A percentile compares a stretch with the other conserved stretches of the same genome.
These are phyloP conservation scores for Polypedilum pembai DNA, from an alignment of 1,140 invertebrate genomes.

Conservation along the genomic window DNA sequence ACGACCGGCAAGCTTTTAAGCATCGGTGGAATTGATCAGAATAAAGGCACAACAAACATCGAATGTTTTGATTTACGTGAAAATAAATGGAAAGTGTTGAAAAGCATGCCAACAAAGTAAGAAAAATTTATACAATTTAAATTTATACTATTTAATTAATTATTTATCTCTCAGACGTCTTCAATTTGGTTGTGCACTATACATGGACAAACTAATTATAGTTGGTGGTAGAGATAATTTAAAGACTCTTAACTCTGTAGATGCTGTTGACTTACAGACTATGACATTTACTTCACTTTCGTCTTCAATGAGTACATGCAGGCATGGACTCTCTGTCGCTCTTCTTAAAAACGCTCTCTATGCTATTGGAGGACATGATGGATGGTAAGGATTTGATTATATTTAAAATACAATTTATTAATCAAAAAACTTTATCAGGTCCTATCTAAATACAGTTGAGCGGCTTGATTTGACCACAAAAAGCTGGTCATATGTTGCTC, in stretches of 20 bases:
- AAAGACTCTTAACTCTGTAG: slow-evolving; percentile 75
- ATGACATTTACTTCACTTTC: slow-evolving; percentile 23
- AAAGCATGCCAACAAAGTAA: slow-evolving; percentile 65
- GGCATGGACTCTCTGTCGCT: slow-evolving; percentile 83
- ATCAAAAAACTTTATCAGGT: slow-evolving; percentile 37
- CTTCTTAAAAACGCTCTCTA: slow-evolving; percentile 83
- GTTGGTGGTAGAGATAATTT: slow-evolving; percentile 89
- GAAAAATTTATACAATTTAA: background rate
- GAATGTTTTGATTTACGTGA: slow-evolving; percentile 81
- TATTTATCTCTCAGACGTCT: slow-evolving; percentile 50
- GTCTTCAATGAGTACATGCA: slow-evolving; percentile 77
- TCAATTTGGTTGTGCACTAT: slow-evolving; percentile 83
- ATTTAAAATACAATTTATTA: background rate
- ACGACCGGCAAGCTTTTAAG: slow-evolving; percentile 80
- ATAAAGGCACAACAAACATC: slow-evolving; percentile 80
- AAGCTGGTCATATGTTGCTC: slow-evolving; percentile 79
- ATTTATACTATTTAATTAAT: background rate
- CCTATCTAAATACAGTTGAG: slow-evolving; percentile 89
- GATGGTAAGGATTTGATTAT: slow-evolving; percentile 39
- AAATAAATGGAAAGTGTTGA: slow-evolving; percentile 72
- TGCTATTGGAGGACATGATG: slow-evolving; percentile 90
- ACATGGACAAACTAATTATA: slow-evolving; percentile 70
- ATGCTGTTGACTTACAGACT: background rate
- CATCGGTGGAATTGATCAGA: slow-evolving; percentile 86
- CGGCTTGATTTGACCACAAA: slow-evolving; percentile 50